A percentile compares a stretch with the other conserved stretches of the same genome.
Conservation (phyloP, 2,888 invertebrate species). For the Eilema sororculum region DNA sequence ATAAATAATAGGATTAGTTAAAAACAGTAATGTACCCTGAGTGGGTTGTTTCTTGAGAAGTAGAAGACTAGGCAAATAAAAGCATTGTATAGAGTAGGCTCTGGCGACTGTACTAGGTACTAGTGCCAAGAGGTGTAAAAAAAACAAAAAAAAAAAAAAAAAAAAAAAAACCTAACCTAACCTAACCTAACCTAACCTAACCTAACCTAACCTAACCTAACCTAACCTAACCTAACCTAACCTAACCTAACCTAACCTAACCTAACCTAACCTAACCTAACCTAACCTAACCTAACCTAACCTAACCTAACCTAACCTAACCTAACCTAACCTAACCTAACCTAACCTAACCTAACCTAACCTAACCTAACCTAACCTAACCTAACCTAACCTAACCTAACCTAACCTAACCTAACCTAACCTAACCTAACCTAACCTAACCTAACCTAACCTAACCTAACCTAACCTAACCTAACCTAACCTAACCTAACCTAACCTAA, state of each 20-base stretch:
- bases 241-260: conserved; percentile 25
- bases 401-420: conserved; percentile 4
- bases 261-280: conserved; percentile 13
- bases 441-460: conserved; percentile 4
- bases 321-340: conserved; percentile 4
- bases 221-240: conserved; percentile 25
- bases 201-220: conserved; percentile 25
- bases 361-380: conserved; percentile 4
- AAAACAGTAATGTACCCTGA: too few species aligned
- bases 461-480: conserved; percentile 4
- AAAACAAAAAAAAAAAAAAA: too few species aligned
- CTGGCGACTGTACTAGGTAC: too few species aligned
- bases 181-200: conserved; percentile 25
- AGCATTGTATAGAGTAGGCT: too few species aligned
- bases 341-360: conserved; percentile 4
- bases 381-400: conserved; percentile 4
- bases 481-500: conserved; percentile 4
- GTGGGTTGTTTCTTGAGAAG: too few species aligned
- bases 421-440: conserved; percentile 4
- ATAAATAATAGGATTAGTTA: too few species aligned
- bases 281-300: conserved; percentile 4
- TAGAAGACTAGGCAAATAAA: too few species aligned
- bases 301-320: conserved; percentile 4
- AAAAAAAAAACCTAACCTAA: too few species aligned
- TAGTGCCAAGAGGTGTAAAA: too few species aligned